Base-by-base conservation (phyloP, 2,888 invertebrate species). In the Mimas tiliae region DNA sequence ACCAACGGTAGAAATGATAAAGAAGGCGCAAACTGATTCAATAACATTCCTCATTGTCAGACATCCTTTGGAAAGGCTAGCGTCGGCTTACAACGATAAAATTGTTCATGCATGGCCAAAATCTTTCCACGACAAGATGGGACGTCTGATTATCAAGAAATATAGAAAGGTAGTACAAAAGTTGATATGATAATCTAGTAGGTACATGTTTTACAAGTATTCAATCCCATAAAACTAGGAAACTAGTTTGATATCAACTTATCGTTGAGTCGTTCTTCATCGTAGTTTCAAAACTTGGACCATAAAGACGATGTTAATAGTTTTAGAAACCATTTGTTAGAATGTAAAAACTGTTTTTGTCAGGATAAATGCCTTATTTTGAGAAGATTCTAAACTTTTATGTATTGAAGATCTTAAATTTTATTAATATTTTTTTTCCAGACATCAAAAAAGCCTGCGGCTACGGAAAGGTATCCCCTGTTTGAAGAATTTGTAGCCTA, bases 41-140 rank as follows among this genome's bases (percentile, higher is more conserved):
- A 94, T 96, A 74, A 96, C 97, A 68, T 97, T 97, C 87, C 93
- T 97, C 70, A 97, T 97, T 72, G 97, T 96, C 8, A 94, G 97
- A 73, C 97, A 97, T 90, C 97, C 97, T 0, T 94, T 97, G 74
- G 97, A 97, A 85, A 94, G 93, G 71, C 92, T 97, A 70, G 95
- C 97, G 67, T 97, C 97, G 64, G 97, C 97, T 65, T 97, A 97
- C 85, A 95, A 97, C 76, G 97, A 97, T 85, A 97, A 97, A 91
- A 95, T 98, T 75, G 96, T 97, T 68, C 96, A 96, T 81, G 96
- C 97, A 58, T 94, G 97, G 86, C 97, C 97, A 0, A 96, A 97
- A 83, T 97, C 97, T 21, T 95, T 96, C 80, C 97, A 97, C 78
- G 96, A 96, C 75, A 97, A 96, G 84, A 94, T 97, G 81, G 97